These are phyloP conservation scores for Danio aesculapii DNA, from an alignment of 2,797 vertebrate genomes.

Conservation along the genomic window DNA sequence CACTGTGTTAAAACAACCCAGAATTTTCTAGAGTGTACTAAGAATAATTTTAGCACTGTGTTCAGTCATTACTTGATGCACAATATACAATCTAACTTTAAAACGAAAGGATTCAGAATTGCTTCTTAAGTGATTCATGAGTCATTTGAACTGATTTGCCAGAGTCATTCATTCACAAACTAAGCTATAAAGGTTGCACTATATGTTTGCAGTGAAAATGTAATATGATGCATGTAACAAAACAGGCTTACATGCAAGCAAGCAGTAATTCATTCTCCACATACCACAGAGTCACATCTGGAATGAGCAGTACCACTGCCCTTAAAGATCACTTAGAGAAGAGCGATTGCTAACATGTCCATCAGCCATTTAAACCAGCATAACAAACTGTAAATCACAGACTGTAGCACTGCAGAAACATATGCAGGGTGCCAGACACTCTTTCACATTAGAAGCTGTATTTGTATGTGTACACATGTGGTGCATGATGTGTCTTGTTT, in stretches of 20 bases:
- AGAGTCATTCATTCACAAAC: not conserved
- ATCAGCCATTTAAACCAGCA: conserved; percentile 57
- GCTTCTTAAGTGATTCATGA: not conserved
- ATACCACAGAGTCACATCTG: conserved; percentile 56
- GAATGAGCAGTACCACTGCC: conserved; percentile 20
- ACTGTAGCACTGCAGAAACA: conserved; percentile 20
- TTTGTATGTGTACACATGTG: conserved; percentile 26
- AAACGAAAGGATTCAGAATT: not conserved
- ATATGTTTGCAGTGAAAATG: not conserved
- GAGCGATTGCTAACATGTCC: conserved; percentile 62
- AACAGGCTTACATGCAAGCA: conserved; percentile 11
- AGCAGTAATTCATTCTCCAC: conserved; percentile 47
- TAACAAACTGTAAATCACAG: conserved; percentile 67
- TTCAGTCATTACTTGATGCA: not conserved
- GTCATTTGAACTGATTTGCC: not conserved
- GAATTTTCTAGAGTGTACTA: too few species aligned
- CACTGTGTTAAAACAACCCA: too few species aligned
- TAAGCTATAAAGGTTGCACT: not conserved
- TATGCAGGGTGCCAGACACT: not conserved
- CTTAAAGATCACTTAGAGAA: conserved; percentile 16
- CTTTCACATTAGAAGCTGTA: conserved; percentile 13
- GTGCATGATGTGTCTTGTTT: conserved; percentile 33
- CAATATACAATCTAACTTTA: not conserved
- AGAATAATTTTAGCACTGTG: not conserved
- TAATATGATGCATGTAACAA: not conserved